Evolutionary conservation across 2,113 vertebrate species (phyloP), one percentile per base, ranked within the genome.

Genomic region (Thomomys bottae): DNA sequence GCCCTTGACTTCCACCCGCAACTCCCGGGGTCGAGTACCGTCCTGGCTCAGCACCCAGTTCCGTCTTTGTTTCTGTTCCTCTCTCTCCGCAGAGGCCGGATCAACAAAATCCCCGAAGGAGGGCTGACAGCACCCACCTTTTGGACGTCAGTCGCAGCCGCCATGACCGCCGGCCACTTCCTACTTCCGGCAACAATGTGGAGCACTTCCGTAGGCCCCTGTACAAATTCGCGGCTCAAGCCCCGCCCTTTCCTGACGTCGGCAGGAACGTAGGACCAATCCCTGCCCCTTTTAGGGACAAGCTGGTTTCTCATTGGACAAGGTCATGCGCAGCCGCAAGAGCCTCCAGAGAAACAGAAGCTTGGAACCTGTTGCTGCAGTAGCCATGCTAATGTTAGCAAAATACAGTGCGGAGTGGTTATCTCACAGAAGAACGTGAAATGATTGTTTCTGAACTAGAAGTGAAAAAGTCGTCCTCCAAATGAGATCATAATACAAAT

Each of bases 141-240:
- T 57, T 90, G 83, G 0, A 80, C 26, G 24, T 84, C 40, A 15
- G 40, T 3, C 14, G 42, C 91, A 36, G 90, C 92, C 79, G 96
- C 96, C 96, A 96, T 96, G 71, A 70, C 84, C 72, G 1, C 0
- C 32, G 12, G 6, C n/a, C 5, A 14, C 34, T 49, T 0, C 7
- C 24, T 32, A 89, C 92, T 95, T 95, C 95, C 95, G 90, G 77
- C 87, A 96, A 95, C 92, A 96, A 88, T 30, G 8, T 1, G 0
- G 0, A 54, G 9, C 86, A 78, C 72, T 95, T 95, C 95, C 93
- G 87, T 0, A 71, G 5, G 20, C 54, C 40, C 30, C 18, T 10
- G 3, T 2, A 34, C 0, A 2, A 38, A 83, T 2, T 28, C 17
- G 1, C 18, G 0, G 1, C 32, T 0, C 18, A 78, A 72, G 38